Evolutionary conservation across 2,797 vertebrate species (phyloP), one percentile per base, ranked within the genome.

Genomic region (Clarias platycephalus): DNA sequence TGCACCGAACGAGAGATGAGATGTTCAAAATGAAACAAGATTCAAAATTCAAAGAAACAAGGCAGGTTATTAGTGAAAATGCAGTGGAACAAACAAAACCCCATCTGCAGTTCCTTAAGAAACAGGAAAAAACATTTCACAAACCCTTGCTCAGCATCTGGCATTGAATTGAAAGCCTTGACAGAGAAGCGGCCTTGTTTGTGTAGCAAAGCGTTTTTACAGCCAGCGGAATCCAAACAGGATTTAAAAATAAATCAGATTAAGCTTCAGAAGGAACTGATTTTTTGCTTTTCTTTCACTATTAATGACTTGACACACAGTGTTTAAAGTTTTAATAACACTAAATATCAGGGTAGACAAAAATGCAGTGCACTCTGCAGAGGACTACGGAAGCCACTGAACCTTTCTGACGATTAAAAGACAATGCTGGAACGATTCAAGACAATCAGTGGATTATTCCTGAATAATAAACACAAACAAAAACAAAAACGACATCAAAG

Each of bases 31-130:
- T 10, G 71, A n/a, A n/a, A 70, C 37, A 8, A 67, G n/a, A n/a
- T n/a, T n/a, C n/a, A 67, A 28, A 67, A 68, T 34, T 74, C 72
- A 5, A 12, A 76, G 75, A 26, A 78, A 37, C 5, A 24, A 62
- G 75, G 31, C 75, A 78, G 75, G 53, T 78, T 78, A 37, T 10
- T 18, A 34, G n/a, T 31, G 28, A 34, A 76, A 22, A 18, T 34
- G 31, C 34, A 62, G 57, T 60, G 26, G 18, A 22, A 22, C 12
- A n/a, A 34, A 31, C 44, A 26, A 44, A 12, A 75, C 4, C 49
- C 72, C 72, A 60, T 77, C 74, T 60, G 34, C 57, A 78, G 75
- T 62, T 78, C 57, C 55, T 40, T 78, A 3, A 57, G 72, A 31
- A 58, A 31, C 74, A 57, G 53, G 53, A 34, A 76, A 58, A 76